Base-by-base conservation (phyloP, 2,797 vertebrate species). In the Tenualosa thibaudeaui region DNA sequence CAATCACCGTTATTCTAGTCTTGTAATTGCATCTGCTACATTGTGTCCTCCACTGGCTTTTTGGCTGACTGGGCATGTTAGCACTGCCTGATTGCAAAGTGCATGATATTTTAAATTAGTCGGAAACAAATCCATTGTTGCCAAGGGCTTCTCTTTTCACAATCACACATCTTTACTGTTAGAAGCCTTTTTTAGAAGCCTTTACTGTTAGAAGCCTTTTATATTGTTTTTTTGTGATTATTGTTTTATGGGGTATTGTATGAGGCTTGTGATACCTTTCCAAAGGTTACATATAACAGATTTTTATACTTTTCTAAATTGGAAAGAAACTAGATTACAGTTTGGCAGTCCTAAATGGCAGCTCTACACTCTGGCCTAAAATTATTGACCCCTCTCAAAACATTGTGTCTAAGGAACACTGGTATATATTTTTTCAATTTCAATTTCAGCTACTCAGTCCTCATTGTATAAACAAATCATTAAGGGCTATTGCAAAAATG, bases 401-500 rank as follows among this genome's bases (percentile, higher is more conserved):
- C 46, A 46, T 7, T 46, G 46, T 46, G 7, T 46, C 46, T 31
- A 31, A 31, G 31, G 0, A 31, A 31, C 31, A 31, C 1, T 62
- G 5, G 26, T 71, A 12, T 15, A 68, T 37, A 46, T 46, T 40
- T 40, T 17, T 7, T 40, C 43, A 19, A 43, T 40, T 17, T 19
- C 15, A 19, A 22, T 37, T 78, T 78, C 5, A 75, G 68, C 13
- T 40, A 46, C 46, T 5, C 5, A 10, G 71, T 46, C 37, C 71
- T 78, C 46, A 40, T 46, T 78, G 37, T 78, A 22, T 78, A 43
- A 78, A 46, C 71, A 17, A 78, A 78, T 78, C 71, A 43, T 78
- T 78, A 78, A 46, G 46, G 40, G 71, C 71, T 78, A 37, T 71
- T 71, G 37, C 65, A 37, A 31, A 71, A 71, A 71, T 71, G 24